Evolutionary conservation across 2,113 vertebrate species (phyloP).

Genomic region (Micromys minutus): DNA sequence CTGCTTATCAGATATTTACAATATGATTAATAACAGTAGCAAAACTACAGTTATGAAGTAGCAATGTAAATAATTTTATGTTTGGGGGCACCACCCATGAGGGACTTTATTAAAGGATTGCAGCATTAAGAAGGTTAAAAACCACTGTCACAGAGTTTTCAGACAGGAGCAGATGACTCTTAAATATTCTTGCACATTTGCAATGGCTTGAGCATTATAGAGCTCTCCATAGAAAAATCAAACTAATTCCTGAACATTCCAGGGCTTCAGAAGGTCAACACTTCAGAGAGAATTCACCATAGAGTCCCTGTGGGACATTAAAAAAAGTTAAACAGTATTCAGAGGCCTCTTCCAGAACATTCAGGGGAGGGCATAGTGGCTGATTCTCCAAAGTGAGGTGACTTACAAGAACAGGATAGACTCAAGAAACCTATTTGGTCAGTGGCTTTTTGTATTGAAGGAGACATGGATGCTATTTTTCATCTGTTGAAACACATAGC

Average conservation of each 20-base stretch:
- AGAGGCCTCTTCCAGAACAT: neutral
- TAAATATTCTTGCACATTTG: neutral
- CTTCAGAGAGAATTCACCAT: neutral
- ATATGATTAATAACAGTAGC: neutral
- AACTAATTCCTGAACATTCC: constrained; percentile 23
- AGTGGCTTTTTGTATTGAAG: neutral
- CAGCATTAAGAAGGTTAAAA: neutral
- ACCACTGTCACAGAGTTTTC: neutral
- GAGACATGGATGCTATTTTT: neutral
- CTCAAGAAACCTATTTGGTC: neutral
- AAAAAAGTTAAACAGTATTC: neutral
- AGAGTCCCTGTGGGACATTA: neutral
- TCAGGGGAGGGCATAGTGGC: neutral
- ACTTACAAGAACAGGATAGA: neutral
- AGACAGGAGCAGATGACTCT: neutral
- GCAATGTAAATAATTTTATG: neutral
- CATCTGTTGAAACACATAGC: neutral
- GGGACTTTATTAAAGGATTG: neutral
- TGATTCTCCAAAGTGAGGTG: neutral
- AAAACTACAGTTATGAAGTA: neutral
- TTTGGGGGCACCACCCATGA: neutral
- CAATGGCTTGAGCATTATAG: neutral
- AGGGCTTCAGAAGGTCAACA: neutral
- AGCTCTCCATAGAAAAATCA: constrained; percentile 27
- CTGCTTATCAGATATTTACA: neutral